Evolutionary conservation across 1,140 invertebrate species (phyloP).

Genomic region (Diuraphis noxia): DNA sequence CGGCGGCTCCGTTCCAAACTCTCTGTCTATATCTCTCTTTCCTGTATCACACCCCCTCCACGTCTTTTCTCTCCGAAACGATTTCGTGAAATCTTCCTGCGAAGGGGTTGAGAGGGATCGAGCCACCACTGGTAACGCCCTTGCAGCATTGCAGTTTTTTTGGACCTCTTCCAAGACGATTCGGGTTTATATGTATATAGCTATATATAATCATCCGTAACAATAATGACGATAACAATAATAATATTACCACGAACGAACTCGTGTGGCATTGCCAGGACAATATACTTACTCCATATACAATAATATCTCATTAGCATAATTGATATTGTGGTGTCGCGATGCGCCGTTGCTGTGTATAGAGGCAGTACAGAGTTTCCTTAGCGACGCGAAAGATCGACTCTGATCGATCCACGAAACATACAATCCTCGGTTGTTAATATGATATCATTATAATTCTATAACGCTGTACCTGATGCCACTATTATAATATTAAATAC

Average conservation of each 20-base stretch:
- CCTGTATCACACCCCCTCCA: too few species aligned
- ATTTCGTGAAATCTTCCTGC: not conserved
- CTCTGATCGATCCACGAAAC: not conserved
- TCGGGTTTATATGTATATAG: not conserved
- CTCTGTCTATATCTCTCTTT: not conserved
- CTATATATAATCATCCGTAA: not conserved
- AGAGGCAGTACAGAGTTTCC: fast-evolving
- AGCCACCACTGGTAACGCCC: not conserved
- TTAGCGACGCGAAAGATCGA: not conserved
- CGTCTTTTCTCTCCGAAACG: not conserved
- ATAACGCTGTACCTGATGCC: not conserved
- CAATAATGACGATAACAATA: not conserved
- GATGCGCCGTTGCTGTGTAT: too few species aligned
- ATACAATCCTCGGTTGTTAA: not conserved
- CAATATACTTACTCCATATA: not conserved
- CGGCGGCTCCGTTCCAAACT: not conserved
- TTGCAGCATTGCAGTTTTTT: not conserved
- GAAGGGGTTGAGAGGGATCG: not conserved
- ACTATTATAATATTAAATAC: not conserved
- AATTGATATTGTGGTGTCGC: not conserved
- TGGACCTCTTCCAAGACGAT: not conserved
- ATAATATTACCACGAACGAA: not conserved
- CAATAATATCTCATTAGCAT: not conserved
- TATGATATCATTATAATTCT: not conserved
- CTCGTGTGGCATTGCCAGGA: not conserved